These are phyloP conservation scores for Sorex maritimensis DNA, from an alignment of 2,797 vertebrate species.

Conservation along the genomic window DNA sequence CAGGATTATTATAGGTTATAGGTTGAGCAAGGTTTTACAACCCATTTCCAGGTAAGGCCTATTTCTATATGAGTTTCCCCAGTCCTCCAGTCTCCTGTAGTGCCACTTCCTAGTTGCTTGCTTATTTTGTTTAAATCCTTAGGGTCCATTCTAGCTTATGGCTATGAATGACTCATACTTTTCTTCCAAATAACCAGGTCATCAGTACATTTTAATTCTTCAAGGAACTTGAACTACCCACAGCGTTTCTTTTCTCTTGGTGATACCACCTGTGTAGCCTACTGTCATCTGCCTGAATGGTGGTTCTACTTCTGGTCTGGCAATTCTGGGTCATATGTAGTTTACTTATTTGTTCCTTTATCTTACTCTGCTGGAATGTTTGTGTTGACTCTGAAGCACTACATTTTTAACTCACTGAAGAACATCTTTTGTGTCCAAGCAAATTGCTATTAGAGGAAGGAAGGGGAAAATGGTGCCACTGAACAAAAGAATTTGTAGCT, in stretches of 20 bases:
- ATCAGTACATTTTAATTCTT: neutral
- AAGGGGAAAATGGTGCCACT: neutral
- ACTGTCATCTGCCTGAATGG: neutral
- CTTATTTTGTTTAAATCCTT: conserved; percentile 56
- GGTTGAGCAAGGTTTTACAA: conserved; percentile 44
- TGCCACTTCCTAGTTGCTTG: conserved; percentile 2
- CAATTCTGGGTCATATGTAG: conserved; percentile 20
- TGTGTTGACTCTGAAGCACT: too few species aligned
- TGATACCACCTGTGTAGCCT: neutral
- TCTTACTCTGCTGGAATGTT: conserved; percentile 13
- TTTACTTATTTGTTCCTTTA: neutral
- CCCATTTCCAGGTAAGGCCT: conserved; percentile 18
- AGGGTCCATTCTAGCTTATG: conserved; percentile 47
- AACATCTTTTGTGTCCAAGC: conserved; percentile 24
- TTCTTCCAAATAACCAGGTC: conserved; percentile 45
- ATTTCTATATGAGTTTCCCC: conserved; percentile 62
- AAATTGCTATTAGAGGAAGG: neutral
- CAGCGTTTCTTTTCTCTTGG: conserved; percentile 3
- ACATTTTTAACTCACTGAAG: conserved; percentile 39
- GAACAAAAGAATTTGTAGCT: neutral
- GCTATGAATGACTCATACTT: conserved; percentile 55
- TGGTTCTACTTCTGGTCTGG: neutral
- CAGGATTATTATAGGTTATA: conserved; percentile 28
- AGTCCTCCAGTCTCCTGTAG: neutral
- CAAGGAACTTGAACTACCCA: neutral